These are phyloP conservation scores for Gymnothorax reevesii DNA, from an alignment of 2,797 vertebrate genomes.

Conservation along the genomic window DNA sequence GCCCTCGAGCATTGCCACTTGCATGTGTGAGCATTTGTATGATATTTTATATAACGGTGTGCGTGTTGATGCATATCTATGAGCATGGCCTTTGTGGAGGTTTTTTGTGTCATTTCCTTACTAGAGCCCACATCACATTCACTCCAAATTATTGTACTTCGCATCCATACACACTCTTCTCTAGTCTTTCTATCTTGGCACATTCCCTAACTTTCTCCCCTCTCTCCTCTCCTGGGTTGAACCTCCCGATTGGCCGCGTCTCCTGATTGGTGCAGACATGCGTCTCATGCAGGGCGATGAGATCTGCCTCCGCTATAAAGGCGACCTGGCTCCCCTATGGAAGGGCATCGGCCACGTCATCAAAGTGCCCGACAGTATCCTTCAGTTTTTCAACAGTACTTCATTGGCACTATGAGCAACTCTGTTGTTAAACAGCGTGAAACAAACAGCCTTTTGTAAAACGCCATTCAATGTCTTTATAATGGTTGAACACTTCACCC, in stretches of 20 bases:
- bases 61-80: no score
- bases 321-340: constrained; percentile 93
- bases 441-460: no score
- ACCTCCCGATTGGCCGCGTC: background rate
- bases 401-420: no score
- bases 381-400: constrained; percentile 50
- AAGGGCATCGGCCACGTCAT: constrained; percentile 98
- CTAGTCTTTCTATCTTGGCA: constrained; percentile 22
- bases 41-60: no score
- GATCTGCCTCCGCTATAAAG: constrained; percentile 96
- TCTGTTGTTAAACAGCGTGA: no score
- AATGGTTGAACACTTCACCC: no score
- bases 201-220: background rate
- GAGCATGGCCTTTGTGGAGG: no score
- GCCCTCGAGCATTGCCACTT: no score
- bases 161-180: constrained; percentile 21
- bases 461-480: no score
- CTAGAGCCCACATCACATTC: background rate
- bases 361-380: constrained; percentile 99
- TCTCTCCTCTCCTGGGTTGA: background rate
- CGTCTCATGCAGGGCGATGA: constrained; percentile 98
- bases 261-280: constrained; percentile 80
- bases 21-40: no score
- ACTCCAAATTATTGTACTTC: background rate
- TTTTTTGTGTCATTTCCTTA: constrained; percentile 38